Evolutionary conservation across 2,797 vertebrate species (phyloP).

Genomic region (Squalus acanthias): DNA sequence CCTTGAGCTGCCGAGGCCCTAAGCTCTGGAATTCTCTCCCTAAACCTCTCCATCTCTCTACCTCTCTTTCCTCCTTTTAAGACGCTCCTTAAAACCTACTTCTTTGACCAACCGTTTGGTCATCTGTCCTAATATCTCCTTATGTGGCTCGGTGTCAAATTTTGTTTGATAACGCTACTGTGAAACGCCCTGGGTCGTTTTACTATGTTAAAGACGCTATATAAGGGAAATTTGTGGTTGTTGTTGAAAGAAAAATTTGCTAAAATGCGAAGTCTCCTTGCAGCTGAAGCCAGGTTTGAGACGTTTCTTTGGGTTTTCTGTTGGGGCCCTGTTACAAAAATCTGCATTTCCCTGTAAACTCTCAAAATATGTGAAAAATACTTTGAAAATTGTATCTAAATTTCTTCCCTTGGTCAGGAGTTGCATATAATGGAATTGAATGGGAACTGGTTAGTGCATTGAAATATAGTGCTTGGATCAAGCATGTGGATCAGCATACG

Average conservation of each 20-base stretch:
- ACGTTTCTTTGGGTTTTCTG: not conserved
- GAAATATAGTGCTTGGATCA: not conserved
- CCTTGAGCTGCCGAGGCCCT: no score
- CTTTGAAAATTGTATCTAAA: not conserved
- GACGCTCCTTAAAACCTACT: not conserved
- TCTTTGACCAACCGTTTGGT: not conserved
- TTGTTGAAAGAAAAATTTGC: not conserved
- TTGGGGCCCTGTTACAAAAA: not conserved
- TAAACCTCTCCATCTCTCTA: no score
- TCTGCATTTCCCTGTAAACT: not conserved
- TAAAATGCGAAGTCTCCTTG: not conserved
- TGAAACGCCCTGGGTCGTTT: not conserved
- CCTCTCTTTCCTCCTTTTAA: no score
- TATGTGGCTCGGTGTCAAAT: not conserved
- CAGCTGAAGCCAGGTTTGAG: not conserved
- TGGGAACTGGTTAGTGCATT: not conserved
- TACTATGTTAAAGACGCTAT: not conserved
- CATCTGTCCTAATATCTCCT: not conserved
- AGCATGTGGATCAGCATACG: not conserved
- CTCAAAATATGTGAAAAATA: not conserved
- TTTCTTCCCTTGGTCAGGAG: not conserved
- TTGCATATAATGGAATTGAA: not conserved
- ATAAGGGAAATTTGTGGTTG: no score
- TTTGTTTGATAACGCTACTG: not conserved
- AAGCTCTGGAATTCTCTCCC: no score